These are phyloP conservation scores for Diachasma alloeum DNA, from an alignment of 1,140 invertebrate genomes.

Conservation along the genomic window DNA sequence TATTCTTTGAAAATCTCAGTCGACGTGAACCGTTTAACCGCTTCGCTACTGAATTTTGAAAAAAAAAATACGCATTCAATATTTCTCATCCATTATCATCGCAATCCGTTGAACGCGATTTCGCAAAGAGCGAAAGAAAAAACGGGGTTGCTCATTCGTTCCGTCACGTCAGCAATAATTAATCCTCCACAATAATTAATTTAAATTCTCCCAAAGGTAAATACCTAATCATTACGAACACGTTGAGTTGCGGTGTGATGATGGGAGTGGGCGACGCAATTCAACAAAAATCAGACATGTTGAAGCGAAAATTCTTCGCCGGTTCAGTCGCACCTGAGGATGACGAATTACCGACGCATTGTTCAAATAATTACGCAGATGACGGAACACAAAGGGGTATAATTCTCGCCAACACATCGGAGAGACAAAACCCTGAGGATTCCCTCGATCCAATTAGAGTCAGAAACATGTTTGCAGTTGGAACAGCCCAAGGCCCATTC, in stretches of 20 bases:
- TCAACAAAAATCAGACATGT: constrained; percentile 72
- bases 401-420: constrained; percentile 23
- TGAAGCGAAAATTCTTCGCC: constrained; percentile 37
- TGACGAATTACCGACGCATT: constrained; percentile 1
- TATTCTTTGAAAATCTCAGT: too few species aligned
- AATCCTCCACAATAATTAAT: not conserved
- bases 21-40: too few species aligned
- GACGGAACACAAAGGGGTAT: not conserved
- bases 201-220: constrained; percentile 58
- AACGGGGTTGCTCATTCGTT: too few species aligned
- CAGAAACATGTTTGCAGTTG: constrained; percentile 74
- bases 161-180: not conserved
- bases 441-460: constrained; percentile 31
- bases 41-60: too few species aligned
- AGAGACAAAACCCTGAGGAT: constrained; percentile 43
- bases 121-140: too few species aligned
- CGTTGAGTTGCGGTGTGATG: constrained; percentile 70
- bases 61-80: too few species aligned
- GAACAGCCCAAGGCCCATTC: constrained; percentile 73
- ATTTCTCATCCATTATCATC: too few species aligned
- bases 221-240: constrained; percentile 73
- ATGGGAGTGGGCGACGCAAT: constrained; percentile 73
- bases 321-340: not conserved
- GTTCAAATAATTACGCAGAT: constrained; percentile 20
- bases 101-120: too few species aligned